phyloP scores from a whole-genome alignment of 2,113 vertebrate genomes.

The Siniperca knerii region DNA sequence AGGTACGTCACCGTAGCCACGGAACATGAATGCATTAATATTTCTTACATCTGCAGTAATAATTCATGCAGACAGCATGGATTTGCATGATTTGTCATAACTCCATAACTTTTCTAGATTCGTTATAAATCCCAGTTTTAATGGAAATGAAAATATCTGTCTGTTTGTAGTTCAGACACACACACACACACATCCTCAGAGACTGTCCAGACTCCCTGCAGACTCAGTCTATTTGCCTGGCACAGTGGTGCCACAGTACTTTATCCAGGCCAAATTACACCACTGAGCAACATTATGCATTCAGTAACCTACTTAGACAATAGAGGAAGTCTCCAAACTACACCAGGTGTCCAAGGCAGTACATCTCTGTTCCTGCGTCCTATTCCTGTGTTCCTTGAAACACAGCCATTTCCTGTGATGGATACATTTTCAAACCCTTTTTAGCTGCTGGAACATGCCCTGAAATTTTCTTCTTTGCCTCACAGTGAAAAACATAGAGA shows the following conservation, averaged over 20 bases:
- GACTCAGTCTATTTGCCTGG: constrained; percentile 57
- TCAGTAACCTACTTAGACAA: constrained; percentile 72
- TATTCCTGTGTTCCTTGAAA: constrained; percentile 32
- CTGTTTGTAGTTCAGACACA: constrained; percentile 39
- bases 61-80: constrained; percentile 10
- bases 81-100: constrained; percentile 1
- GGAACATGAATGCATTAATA: neutral
- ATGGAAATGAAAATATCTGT: constrained; percentile 33
- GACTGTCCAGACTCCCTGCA: constrained; percentile 44
- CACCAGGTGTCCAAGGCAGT: constrained; percentile 53
- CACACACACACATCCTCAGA: constrained; percentile 39
- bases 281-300: constrained; percentile 44
- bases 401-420: constrained; percentile 26
- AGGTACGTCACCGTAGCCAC: neutral
- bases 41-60: constrained; percentile 1
- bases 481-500: neutral
- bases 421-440: constrained; percentile 28
- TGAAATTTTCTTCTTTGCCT: constrained; percentile 1
- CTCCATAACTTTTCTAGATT: neutral
- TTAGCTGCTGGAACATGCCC: constrained; percentile 14
- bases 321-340: constrained; percentile 40
- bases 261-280: constrained; percentile 60
- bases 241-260: constrained; percentile 58
- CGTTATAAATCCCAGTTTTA: constrained; percentile 20
- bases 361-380: constrained; percentile 7